Base-by-base conservation (phyloP, 2,113 vertebrate genomes). In the Aramus guarauna region DNA sequence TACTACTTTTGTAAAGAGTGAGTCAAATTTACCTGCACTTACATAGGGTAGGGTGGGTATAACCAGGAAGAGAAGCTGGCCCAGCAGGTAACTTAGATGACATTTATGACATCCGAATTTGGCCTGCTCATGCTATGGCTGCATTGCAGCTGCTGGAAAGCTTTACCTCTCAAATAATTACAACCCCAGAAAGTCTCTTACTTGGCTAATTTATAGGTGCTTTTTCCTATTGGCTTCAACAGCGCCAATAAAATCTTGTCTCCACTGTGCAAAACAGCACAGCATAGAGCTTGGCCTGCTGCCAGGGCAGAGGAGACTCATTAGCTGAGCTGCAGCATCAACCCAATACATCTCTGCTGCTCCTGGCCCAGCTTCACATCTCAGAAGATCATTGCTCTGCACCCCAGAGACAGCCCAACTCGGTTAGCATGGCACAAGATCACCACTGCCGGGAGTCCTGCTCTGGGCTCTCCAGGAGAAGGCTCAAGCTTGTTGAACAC, bases 341-440 rank as follows among this genome's bases (percentile, higher is more conserved):
- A 16, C 32, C 15, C 23, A n/a, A 1, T 0, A 12, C 6, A 19
- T 17, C 41, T 88, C 55, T 37, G 47, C 50, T 67, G 32, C 79
- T 88, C 36, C 48, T 76, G 58, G 58, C 9, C 43, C 71, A 48
- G 78, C 43, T 73, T 60, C 30, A 11, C 7, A 10, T 26, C 71
- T 55, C 19, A 26, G 53, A 56, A 27, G 41, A 59, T 26, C 47
- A 7, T 43, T 26, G 47, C 18, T 67, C 43, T 41, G 32, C 48
- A 12, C 15, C 56, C 56, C 14, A 13, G 64, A n/a, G 45, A 18
- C 43, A 36, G 14, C 52, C 67, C 53, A 34, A 1, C 20, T 41
- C 4, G 1, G 22, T 30, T 1, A 50, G 26, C 11, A 3, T 32
- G 37, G 10, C 0, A 0, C 12, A 20, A 39, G 26, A 39, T n/a